phyloP scores from a whole-genome alignment of 37 sponge, comb jelly and placozoan species.

The Ianthella basta region DNA sequence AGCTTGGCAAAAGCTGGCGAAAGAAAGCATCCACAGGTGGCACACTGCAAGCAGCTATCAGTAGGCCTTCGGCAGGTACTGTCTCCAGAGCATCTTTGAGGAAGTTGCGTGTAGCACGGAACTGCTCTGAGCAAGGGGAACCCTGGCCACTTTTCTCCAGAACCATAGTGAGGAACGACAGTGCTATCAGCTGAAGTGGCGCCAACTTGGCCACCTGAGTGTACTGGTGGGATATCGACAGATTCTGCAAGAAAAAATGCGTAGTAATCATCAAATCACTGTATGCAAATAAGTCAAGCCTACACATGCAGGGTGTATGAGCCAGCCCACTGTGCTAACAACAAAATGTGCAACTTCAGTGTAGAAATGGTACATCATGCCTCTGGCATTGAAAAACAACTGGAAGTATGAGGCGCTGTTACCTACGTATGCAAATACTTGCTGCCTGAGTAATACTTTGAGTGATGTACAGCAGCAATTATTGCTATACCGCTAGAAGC shows the following conservation, averaged over 20 bases:
- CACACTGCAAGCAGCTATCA: neutral
- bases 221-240: neutral
- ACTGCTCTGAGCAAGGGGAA: neutral
- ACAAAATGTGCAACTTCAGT: too few species aligned
- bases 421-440: too few species aligned
- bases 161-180: neutral
- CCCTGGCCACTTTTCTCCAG: neutral
- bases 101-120: neutral
- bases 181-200: slow-evolving; percentile 16
- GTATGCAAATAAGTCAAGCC: too few species aligned
- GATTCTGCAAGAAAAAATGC: neutral
- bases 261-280: neutral
- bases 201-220: slow-evolving; percentile 12
- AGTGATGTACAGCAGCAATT: too few species aligned
- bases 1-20: neutral
- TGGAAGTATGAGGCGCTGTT: too few species aligned
- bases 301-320: too few species aligned
- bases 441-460: too few species aligned
- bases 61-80: slow-evolving; percentile 7
- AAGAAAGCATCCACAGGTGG: neutral
- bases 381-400: too few species aligned
- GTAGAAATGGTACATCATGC: too few species aligned
- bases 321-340: too few species aligned
- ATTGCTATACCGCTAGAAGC: too few species aligned
- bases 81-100: slow-evolving; percentile 5